A percentile compares a stretch with the other conserved stretches of the same genome.
Evolutionary conservation across 2,113 vertebrate species (phyloP).

Genomic region (Ondatra zibethicus): DNA sequence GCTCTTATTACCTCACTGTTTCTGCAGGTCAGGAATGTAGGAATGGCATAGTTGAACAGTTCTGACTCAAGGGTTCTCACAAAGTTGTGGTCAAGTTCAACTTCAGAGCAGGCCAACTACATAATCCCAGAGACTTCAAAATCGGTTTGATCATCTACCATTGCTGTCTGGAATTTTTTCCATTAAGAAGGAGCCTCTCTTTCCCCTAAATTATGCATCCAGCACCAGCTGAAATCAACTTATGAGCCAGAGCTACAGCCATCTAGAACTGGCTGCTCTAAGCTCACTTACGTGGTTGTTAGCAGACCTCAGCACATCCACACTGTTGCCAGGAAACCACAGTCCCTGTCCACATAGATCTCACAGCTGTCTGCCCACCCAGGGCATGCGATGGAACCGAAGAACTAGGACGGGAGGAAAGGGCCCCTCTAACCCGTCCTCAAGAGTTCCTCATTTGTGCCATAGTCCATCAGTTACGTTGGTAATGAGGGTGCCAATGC

Average conservation of each 20-base stretch:
- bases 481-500: not conserved
- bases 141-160: not conserved
- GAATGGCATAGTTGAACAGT: not conserved
- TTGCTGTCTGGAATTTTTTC: constrained; percentile 4
- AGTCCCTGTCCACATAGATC: not conserved
- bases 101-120: not conserved
- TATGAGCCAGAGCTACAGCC: not conserved
- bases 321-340: not conserved
- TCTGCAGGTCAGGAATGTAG: not conserved
- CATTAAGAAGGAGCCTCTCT: not conserved
- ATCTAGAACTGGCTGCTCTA: not conserved
- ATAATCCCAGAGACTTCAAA: not conserved
- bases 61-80: not conserved
- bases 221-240: not conserved
- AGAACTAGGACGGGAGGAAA: not conserved
- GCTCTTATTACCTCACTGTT: not conserved
- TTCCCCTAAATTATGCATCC: constrained; percentile 16
- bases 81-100: not conserved
- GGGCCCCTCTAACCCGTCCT: not conserved
- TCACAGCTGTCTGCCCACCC: not conserved
- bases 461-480: not conserved
- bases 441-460: not conserved
- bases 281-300: not conserved
- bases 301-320: not conserved
- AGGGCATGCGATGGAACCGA: not conserved